A percentile compares a stretch with the other conserved stretches of the same genome.
These are phyloP conservation scores for Heliconius nattereri DNA, from an alignment of 1,140 invertebrate genomes.

Conservation along the genomic window DNA sequence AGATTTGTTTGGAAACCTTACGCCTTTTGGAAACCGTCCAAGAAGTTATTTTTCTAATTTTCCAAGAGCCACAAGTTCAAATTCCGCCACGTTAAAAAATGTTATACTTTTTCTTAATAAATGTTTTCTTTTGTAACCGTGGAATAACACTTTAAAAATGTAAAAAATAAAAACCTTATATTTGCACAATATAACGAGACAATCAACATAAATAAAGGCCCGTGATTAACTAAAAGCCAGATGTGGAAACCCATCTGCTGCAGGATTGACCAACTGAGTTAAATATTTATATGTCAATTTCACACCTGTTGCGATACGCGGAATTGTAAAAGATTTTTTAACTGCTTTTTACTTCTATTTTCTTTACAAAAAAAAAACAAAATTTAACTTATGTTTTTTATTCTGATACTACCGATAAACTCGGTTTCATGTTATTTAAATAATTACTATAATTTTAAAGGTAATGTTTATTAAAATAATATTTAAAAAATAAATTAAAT, in stretches of 20 bases:
- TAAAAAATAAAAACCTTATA: background rate
- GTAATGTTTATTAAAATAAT: background rate
- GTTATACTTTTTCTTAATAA: no score
- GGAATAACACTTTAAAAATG: no score
- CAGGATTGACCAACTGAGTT: slow-evolving; percentile 29
- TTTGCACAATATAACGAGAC: background rate
- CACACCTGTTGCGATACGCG: slow-evolving; percentile 31
- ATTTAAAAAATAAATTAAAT: background rate
- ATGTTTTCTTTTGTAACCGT: no score
- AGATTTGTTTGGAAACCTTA: no score
- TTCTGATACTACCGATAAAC: background rate
- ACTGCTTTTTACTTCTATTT: background rate
- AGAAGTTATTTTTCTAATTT: no score
- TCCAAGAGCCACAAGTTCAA: no score
- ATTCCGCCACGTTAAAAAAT: no score
- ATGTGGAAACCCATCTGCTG: slow-evolving; percentile 40
- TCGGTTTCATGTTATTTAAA: no score
- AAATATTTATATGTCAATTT: slow-evolving; percentile 44
- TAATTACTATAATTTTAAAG: background rate
- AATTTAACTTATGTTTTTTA: background rate
- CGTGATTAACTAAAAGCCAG: slow-evolving; percentile 25
- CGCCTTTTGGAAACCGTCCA: no score
- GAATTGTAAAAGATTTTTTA: background rate
- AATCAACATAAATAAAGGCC: slow-evolving; percentile 11
- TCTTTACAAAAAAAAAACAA: background rate